Evolutionary conservation across 2,888 invertebrate genomes (phyloP), one percentile per base, ranked within the genome.

Genomic region (Mycalesis mineus): DNA sequence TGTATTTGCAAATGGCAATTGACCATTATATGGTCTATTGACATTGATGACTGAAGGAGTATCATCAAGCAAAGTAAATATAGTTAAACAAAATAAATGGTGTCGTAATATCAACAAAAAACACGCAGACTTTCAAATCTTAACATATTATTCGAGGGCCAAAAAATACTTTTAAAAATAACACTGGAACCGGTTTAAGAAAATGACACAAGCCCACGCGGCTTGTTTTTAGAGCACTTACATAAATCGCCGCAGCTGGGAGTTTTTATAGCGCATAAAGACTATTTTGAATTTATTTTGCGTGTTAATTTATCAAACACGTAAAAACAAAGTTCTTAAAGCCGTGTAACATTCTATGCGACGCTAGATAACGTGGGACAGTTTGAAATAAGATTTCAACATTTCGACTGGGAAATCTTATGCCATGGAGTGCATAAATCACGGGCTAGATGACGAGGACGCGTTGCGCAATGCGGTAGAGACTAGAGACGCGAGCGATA

Each of bases 181-280:
- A 77, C 70, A 68, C 60, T 55, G 56, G 64, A 70, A 73, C 71
- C 66, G 67, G 73, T 73, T 74, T 66, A 53, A 62, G 66, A 73
- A 61, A 72, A 70, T 73, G 72, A 74, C 69, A 75, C 61, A 72
- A 53, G 63, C 81, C 77, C 73, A 80, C 77, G 73, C 76, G 61
- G 64, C 65, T 47, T 48, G 65, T 72, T 80, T 82, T 79, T 74
- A 74, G 77, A 77, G 64, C 75, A 73, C 75, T 80, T 78, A 78
- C 67, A 78, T 78, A 81, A 79, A 78, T 65, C 63, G 66, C 57
- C 55, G 60, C 64, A 60, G 63, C 65, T 61, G 63, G 57, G 62
- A 68, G 61, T 72, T 75, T 76, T 77, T 74, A 70, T 70, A 61
- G 65, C 63, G 61, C 61, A 69, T 65, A 73, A 73, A 77, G 78